A percentile compares a stretch with the other conserved stretches of the same genome.
Evolutionary conservation across 64 coral and sea anemone species (phyloP).

Genomic region (Montipora capricornis): DNA sequence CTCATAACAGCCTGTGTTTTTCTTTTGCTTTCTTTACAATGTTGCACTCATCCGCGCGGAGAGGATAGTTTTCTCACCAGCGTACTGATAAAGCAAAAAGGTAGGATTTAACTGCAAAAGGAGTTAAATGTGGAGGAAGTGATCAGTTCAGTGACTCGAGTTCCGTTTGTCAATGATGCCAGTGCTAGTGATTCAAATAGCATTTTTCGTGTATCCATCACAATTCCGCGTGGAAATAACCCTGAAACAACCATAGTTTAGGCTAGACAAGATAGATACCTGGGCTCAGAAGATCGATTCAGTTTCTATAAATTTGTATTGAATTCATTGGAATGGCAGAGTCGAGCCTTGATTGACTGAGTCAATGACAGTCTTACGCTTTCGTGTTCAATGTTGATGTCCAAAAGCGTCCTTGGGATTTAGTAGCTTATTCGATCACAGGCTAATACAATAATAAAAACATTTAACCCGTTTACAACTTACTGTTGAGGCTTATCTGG

Average conservation of each 20-base stretch:
- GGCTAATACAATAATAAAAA: slow-evolving; percentile 24
- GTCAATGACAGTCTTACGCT: background rate
- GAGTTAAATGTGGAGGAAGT: slow-evolving; percentile 9
- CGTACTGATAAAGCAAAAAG: background rate
- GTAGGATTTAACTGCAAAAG: slow-evolving; percentile 18
- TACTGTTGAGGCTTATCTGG: background rate
- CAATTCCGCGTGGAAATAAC: no score
- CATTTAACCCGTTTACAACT: background rate
- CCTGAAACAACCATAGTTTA: no score
- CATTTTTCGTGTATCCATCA: no score
- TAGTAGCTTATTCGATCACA: slow-evolving; percentile 22
- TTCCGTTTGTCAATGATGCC: background rate
- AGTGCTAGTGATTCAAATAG: background rate
- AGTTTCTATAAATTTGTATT: no score
- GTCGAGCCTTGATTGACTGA: background rate
- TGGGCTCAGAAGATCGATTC: no score
- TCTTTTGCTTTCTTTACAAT: background rate
- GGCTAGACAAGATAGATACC: no score
- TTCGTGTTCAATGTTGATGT: slow-evolving; percentile 8
- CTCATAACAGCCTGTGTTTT: slow-evolving; percentile 11
- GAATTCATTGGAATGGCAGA: background rate
- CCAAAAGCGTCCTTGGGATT: background rate
- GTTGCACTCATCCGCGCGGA: background rate
- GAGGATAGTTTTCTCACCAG: background rate
- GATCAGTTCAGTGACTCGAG: slow-evolving; percentile 3